Evolutionary conservation across 2,888 invertebrate species (phyloP).

Genomic region (Cremastinae sp.): DNA sequence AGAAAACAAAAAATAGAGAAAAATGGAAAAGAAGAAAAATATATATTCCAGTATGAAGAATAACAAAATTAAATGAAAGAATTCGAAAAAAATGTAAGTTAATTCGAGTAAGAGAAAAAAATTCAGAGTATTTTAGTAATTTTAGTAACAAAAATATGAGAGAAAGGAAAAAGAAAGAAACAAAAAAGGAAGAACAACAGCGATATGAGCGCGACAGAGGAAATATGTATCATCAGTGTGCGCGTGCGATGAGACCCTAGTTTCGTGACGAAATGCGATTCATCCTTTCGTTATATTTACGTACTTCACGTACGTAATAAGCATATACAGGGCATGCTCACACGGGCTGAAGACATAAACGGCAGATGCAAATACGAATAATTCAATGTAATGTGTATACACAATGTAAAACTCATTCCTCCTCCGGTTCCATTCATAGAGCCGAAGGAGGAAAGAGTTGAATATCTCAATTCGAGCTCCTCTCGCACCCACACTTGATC

Average conservation of each 20-base stretch:
- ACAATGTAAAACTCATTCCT: conserved; percentile 55
- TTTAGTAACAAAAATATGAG: no score
- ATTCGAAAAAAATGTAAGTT: no score
- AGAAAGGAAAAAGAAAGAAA: not conserved
- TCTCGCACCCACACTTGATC: conserved; percentile 46
- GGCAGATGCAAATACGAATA: conserved; percentile 57
- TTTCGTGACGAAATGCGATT: conserved; percentile 48
- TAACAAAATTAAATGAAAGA: no score
- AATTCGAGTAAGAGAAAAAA: no score
- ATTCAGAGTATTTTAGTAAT: no score
- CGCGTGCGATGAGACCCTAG: conserved; percentile 54
- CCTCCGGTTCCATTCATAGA: conserved; percentile 54
- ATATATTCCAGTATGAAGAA: not conserved
- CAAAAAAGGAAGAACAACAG: conserved; percentile 29
- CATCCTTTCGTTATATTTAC: not conserved
- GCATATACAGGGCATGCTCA: conserved; percentile 36
- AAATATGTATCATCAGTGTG: conserved; percentile 49
- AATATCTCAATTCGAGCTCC: conserved; percentile 58
- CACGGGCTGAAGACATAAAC: conserved; percentile 39
- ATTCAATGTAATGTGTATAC: conserved; percentile 62
- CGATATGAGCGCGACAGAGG: conserved; percentile 43
- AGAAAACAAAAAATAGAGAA: not conserved
- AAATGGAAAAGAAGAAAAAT: not conserved
- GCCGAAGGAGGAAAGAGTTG: conserved; percentile 43
- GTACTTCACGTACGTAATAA: not conserved